Percentiles rank a stretch among this genome's conserved stretches.
Conservation (phyloP, 2,113 vertebrate species). For the Herpetotheres cachinnans region DNA sequence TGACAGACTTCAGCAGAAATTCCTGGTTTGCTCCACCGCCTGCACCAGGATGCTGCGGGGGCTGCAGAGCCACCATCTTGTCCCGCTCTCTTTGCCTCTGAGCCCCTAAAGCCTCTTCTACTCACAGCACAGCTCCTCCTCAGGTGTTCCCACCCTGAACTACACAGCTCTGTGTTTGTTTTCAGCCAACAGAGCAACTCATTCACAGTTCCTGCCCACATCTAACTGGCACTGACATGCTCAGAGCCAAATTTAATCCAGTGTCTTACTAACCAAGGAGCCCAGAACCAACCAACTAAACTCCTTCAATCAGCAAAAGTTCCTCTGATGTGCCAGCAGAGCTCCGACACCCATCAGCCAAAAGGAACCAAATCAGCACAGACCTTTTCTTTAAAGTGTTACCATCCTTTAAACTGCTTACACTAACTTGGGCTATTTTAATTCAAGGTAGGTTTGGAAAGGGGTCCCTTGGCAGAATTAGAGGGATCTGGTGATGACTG, state of each 20-base stretch:
- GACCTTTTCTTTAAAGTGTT: not conserved
- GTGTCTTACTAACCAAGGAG: not conserved
- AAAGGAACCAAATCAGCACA: not conserved
- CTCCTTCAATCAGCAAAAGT: not conserved
- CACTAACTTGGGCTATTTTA: not conserved
- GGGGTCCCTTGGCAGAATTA: not conserved
- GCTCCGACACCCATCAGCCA: not conserved
- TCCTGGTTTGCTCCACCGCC: not conserved
- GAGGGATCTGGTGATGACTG: not conserved
- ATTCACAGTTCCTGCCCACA: slow-evolving; percentile 7
- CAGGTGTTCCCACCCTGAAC: not conserved
- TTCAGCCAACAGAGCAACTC: not conserved
- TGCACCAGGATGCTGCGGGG: accelerated
- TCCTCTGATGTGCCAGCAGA: not conserved
- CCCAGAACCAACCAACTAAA: not conserved
- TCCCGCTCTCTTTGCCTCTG: not conserved
- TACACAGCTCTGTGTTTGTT: not conserved
- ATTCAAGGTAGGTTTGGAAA: not conserved
- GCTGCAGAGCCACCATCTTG: not conserved
- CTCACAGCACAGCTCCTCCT: not conserved
- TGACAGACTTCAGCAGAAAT: not conserved
- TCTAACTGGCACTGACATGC: not conserved
- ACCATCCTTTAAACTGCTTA: not conserved
- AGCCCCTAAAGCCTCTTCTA: not conserved
- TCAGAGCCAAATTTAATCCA: not conserved